Evolutionary conservation across 2,797 vertebrate species (phyloP).

Genomic region (Spinibarbus caldwelli): DNA sequence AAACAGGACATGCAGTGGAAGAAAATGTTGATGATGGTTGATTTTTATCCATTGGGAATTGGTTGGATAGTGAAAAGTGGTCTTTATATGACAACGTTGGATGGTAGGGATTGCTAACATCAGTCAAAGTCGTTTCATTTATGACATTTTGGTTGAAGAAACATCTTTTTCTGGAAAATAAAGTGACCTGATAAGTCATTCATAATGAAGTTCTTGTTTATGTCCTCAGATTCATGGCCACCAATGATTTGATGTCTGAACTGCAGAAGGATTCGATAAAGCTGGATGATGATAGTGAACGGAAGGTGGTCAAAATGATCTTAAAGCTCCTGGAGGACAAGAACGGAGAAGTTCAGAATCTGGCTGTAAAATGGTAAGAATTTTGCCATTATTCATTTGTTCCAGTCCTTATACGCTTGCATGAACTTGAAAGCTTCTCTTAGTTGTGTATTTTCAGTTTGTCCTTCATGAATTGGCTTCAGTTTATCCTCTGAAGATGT

Average conservation of each 20-base stretch:
- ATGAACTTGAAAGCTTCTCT: background rate
- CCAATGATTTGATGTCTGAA: constrained; percentile 99
- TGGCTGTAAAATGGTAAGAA: constrained; percentile 95
- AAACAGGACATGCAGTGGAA: background rate
- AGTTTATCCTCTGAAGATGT: background rate
- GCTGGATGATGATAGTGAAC: constrained; percentile 97
- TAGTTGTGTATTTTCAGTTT: background rate
- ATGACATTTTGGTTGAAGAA: background rate
- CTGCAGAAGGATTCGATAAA: constrained; percentile 99
- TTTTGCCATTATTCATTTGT: background rate
- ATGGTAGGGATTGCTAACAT: background rate
- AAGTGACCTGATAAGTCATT: background rate
- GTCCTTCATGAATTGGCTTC: constrained; percentile 6
- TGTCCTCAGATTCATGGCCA: constrained; percentile 94
- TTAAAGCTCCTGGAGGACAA: constrained; percentile 98
- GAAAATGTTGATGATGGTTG: background rate
- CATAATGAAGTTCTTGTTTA: background rate
- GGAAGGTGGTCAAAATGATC: constrained; percentile 99
- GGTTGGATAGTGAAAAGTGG: background rate
- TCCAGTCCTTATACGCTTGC: background rate
- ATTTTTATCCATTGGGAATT: background rate
- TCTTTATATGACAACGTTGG: background rate
- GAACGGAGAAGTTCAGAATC: constrained; percentile 98
- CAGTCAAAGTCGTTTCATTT: no score
- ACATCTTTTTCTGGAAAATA: background rate